Evolutionary conservation across 2,888 invertebrate species (phyloP), one percentile per base, ranked within the genome.

Genomic region (Allacma fusca): DNA sequence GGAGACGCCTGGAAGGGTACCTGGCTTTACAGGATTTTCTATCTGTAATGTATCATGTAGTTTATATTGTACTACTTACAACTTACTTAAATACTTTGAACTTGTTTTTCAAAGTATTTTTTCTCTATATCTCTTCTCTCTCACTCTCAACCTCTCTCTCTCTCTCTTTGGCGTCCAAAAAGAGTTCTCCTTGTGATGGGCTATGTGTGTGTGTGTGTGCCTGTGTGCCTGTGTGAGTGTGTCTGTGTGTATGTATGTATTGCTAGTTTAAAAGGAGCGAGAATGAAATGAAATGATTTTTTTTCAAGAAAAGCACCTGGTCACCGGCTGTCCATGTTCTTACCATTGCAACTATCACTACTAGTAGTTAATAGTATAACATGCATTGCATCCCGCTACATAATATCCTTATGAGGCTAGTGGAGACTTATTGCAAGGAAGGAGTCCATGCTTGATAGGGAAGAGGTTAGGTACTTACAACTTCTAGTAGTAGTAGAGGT

Each of bases 321-420:
- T 78, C 78, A 78, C 76, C 79, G 79, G 75, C 80, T 78, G 80
- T 74, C 78, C 80, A 72, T 50, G 26, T 65, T 44, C 28, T 50
- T 50, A 50, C 34, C 9, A 34, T 34, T 34, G 34, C 34, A 7
- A 7, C 9, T 34, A 9, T 9, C 34, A 7, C 34, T 34, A 9
- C 34, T 34, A 34, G 4, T 7, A 34, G 34, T 34, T 34, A 34
- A 34, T 34, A 34, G n/a, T 34, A 34, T 34, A 34, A 34, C 34
- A 34, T 34, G 34, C 9, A 34, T 34, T 4, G 9, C 9, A 9
- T 34, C 34, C 34, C 9, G 34, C 34, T 34, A n/a, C n/a, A n/a
- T n/a, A n/a, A n/a, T n/a, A n/a, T 34, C 34, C 34, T 34, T 34
- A 34, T 9, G 34, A 7, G 9, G 4, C 4, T 9, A 4, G 34